phyloP scores from a whole-genome alignment of 2,113 vertebrate genomes.

The Entomyzon cyanotis region DNA sequence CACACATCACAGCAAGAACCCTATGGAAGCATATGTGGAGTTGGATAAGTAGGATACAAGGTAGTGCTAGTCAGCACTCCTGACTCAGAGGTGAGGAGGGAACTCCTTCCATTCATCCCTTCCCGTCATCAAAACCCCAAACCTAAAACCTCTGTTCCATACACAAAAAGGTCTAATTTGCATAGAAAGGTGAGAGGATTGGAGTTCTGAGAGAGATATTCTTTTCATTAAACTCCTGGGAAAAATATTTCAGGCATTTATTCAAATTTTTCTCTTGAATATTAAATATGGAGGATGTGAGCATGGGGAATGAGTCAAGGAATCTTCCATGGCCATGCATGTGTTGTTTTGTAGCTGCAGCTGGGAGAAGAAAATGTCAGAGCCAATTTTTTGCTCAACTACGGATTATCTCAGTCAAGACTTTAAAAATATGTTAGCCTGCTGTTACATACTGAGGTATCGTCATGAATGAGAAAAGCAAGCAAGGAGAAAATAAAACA shows the following conservation, averaged over 20 bases:
- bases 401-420: neutral
- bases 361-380: neutral
- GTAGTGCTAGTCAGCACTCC: neutral
- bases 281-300: neutral
- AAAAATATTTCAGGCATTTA: neutral
- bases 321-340: accelerated
- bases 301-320: accelerated
- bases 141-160: neutral
- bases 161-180: neutral
- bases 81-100: neutral
- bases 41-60: neutral
- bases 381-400: neutral
- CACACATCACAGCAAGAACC: neutral
- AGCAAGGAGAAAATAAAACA: neutral
- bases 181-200: neutral
- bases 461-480: neutral
- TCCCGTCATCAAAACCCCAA: neutral
- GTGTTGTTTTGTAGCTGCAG: neutral
- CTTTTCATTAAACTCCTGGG: neutral
- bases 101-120: neutral
- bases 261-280: neutral
- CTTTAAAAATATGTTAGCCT: neutral
- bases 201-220: neutral
- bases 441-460: neutral
- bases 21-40: neutral